These are phyloP conservation scores for Ectropis crepuscularia DNA, from an alignment of 2,888 invertebrate species.

Conservation along the genomic window DNA sequence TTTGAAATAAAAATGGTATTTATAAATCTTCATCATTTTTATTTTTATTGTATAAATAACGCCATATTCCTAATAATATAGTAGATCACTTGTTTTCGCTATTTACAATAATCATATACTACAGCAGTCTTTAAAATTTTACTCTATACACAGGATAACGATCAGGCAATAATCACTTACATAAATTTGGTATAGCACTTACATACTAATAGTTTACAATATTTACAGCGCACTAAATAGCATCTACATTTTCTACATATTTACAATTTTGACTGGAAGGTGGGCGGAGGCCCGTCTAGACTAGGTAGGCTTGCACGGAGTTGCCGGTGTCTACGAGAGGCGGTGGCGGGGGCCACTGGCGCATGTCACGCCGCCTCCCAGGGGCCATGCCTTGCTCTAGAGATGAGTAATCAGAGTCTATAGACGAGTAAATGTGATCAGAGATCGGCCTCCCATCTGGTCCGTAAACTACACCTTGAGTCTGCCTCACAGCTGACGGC, in stretches of 20 bases:
- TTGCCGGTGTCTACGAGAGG: conserved; percentile 78
- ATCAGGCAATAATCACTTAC: conserved; percentile 82
- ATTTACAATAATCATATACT: conserved; percentile 84
- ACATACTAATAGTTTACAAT: conserved; percentile 77
- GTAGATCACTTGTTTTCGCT: conserved; percentile 83
- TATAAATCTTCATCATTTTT: conserved; percentile 80
- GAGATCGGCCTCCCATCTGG: conserved; percentile 91
- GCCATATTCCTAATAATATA: conserved; percentile 81
- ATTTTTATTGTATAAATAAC: conserved; percentile 83
- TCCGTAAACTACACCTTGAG: conserved; percentile 79
- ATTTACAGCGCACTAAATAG: conserved; percentile 72
- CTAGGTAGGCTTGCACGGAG: conserved; percentile 88
- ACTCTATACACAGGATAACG: conserved; percentile 83
- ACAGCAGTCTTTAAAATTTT: conserved; percentile 86
- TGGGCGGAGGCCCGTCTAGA: conserved; percentile 79
- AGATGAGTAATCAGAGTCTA: conserved; percentile 94
- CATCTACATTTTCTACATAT: conserved; percentile 69
- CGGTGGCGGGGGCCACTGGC: conserved; percentile 80
- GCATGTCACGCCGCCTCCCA: conserved; percentile 73
- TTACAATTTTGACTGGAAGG: conserved; percentile 80
- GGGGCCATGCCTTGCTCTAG: conserved; percentile 89
- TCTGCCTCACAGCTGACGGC: conserved; percentile 72
- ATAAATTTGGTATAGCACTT: conserved; percentile 84
- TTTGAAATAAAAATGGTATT: conserved; percentile 62
- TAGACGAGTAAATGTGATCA: conserved; percentile 95